Conservation (phyloP, 2,113 vertebrate species). For the Chauna torquata region DNA sequence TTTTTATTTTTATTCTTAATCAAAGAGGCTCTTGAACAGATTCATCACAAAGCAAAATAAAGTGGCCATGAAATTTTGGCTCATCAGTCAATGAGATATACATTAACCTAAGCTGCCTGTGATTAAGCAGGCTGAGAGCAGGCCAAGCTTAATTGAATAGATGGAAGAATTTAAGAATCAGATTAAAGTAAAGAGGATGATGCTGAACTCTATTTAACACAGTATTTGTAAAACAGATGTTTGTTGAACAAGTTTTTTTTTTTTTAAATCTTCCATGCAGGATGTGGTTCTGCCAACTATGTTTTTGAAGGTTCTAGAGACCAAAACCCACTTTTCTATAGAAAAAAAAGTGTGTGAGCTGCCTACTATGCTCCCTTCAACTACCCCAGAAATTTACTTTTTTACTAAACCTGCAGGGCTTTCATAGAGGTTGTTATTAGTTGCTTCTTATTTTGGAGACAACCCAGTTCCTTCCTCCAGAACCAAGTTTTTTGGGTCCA, state of each 20-base stretch:
- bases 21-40: not conserved
- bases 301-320: not conserved
- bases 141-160: not conserved
- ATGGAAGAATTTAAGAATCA: not conserved
- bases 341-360: not conserved
- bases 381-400: not conserved
- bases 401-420: not conserved
- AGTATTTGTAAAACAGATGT: not conserved
- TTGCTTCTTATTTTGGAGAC: not conserved
- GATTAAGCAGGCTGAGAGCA: not conserved
- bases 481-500: not conserved
- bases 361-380: not conserved
- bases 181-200: not conserved
- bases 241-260: not conserved
- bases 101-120: not conserved
- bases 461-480: not conserved
- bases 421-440: not conserved
- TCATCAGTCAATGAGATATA: not conserved
- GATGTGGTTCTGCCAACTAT: not conserved
- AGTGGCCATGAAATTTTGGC: not conserved
- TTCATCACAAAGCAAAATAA: not conserved
- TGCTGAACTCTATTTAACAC: not conserved
- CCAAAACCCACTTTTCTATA: not conserved
- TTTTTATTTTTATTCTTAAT: not conserved
- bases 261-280: not conserved